Evolutionary conservation across 2,113 vertebrate genomes (phyloP), one percentile per base, ranked within the genome.

Genomic region (Smithornis capensis): DNA sequence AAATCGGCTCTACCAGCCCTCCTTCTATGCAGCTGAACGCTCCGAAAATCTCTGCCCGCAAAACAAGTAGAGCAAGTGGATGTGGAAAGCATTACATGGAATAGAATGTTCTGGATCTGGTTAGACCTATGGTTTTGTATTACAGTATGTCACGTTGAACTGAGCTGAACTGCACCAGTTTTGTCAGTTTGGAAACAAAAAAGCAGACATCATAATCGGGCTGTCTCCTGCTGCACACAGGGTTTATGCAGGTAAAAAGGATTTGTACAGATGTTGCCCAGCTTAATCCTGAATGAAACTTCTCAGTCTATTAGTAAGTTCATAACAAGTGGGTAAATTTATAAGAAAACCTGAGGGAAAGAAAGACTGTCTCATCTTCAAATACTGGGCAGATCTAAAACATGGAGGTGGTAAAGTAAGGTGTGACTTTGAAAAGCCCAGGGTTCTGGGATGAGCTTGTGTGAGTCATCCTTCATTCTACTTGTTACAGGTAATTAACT

Each of bases 21-120:
- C 22, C 71, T 88, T 81, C 98, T 97, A 94, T 96, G 97, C 97
- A 97, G 97, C 96, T 90, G 80, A 65, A 19, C 5, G 31, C 89
- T 31, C 94, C 64, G 78, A 92, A 95, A 65, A 47, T 84, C 87
- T 64, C 92, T 96, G 94, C 69, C 95, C 62, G 1, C 87, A 33
- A 59, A 89, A 92, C 89, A 68, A 37, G 93, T 62, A 47, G 49
- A 89, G 94, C 89, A 65, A 90, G 84, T 84, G 92, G 87, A 90
- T 83, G 73, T 95, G 69, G 77, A 71, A 29, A 71, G 68, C 73
- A 45, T 91, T 56, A 77, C 68, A 35, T 19, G 84, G 94, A 88
- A 62, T 83, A 52, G 94, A 10, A 82, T 18, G 70, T 56, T 76
- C 76, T 55, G 95, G 94, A 38, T 69, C 62, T 82, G 70, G 77